Evolutionary conservation across 1,140 invertebrate species (phyloP).

Genomic region (Atta colombica): DNA sequence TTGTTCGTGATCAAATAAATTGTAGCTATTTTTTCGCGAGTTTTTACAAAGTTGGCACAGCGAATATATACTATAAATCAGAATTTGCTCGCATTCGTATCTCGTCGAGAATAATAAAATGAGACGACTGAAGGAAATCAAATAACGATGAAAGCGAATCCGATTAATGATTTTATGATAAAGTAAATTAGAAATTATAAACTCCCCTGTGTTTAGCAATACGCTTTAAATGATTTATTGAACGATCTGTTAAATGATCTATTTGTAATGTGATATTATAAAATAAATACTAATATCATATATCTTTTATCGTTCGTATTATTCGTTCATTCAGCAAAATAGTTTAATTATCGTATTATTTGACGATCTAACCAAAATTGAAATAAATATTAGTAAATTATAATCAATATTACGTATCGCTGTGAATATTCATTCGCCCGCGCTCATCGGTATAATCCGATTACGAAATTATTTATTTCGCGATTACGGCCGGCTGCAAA

Average conservation of each 20-base stretch:
- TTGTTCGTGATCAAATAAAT: constrained; percentile 23
- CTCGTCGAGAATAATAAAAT: background rate
- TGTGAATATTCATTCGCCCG: constrained; percentile 1
- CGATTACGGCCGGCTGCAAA: constrained; percentile 7
- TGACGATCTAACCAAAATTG: background rate
- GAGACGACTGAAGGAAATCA: background rate
- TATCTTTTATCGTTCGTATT: constrained; percentile 9
- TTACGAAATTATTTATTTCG: constrained; percentile 37
- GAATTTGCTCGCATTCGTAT: background rate
- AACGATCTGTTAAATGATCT: background rate
- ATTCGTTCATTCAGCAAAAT: background rate
- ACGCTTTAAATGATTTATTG: background rate
- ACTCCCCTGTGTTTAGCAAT: background rate
- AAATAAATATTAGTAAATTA: background rate
- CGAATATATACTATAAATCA: background rate
- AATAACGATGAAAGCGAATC: background rate
- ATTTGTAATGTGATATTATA: constrained; percentile 3
- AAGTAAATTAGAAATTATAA: constrained; percentile 13
- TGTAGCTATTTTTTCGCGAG: background rate
- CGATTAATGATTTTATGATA: background rate
- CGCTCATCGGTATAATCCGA: constrained; percentile 17
- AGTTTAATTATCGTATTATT: constrained; percentile 31
- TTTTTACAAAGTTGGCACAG: background rate
- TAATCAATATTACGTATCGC: constrained; percentile 3
- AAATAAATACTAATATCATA: constrained; percentile 34